These are phyloP conservation scores for Parnassius apollo DNA, from an alignment of 2,888 invertebrate species.

Conservation along the genomic window DNA sequence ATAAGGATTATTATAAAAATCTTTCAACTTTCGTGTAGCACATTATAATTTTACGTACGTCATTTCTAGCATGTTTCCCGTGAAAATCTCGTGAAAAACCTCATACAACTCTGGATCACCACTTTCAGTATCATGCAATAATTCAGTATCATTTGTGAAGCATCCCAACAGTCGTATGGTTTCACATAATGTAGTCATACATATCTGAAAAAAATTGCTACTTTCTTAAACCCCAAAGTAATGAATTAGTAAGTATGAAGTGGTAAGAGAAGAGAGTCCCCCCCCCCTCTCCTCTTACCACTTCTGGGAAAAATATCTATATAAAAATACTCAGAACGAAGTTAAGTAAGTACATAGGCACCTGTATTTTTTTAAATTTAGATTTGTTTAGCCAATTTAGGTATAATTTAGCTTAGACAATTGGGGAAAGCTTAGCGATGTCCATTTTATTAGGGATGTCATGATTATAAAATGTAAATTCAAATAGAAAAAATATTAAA, in stretches of 20 bases:
- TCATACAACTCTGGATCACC: constrained; percentile 71
- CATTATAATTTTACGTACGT: constrained; percentile 64
- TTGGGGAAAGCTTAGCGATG: too few species aligned
- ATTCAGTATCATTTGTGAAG: constrained; percentile 83
- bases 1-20: background rate
- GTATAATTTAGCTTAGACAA: too few species aligned
- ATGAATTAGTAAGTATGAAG: too few species aligned
- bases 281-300: too few species aligned
- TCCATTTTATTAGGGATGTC: too few species aligned
- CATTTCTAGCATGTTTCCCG: constrained; percentile 87
- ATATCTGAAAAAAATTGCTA: constrained; percentile 83
- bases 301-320: too few species aligned
- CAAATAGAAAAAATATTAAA: constrained; percentile 11
- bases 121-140: constrained; percentile 63
- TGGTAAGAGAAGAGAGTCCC: too few species aligned
- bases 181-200: constrained; percentile 95
- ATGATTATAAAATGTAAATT: background rate
- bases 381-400: too few species aligned
- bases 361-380: too few species aligned
- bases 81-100: constrained; percentile 87
- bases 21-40: background rate
- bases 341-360: too few species aligned
- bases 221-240: too few species aligned
- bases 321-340: too few species aligned
- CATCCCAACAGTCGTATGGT: constrained; percentile 96